Base-by-base conservation (phyloP, 1,140 invertebrate species). In the Acromyrmex charruanus region DNA sequence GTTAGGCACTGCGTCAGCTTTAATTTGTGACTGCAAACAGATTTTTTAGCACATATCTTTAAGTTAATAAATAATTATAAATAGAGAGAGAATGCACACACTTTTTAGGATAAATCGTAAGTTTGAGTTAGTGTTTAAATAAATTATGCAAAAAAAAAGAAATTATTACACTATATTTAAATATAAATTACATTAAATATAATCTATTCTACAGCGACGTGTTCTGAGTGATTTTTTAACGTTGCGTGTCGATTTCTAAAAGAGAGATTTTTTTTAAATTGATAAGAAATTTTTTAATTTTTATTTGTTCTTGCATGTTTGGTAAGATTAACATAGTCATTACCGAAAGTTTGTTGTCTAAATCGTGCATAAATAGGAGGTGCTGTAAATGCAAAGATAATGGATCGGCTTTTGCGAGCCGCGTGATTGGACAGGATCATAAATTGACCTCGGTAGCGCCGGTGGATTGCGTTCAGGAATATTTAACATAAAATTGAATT, bases 401-500 rank as follows among this genome's bases (percentile, higher is more conserved):
- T 90, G 89, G 91, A 87, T 86, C 89, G 92, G 88, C 88, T 91
- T 91, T 90, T 87, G 80, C 90, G 92, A 87, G 90, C 91, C 89
- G 80, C 87, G 66, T 87, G 85, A 90, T 91, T 89, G 89, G 82
- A 55, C 61, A 86, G 74, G 79, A 91, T 91, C 89, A 93, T 93
- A 92, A 93, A 94, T 92, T 93, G 91, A 92, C 88, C 91, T 92
- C 91, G 86, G 44, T 51, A 91, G 87, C 88, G 82, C 44, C 66
- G 89, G 87, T 86, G 89, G 81, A 90, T 91, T 82, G 89, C 88
- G 91, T 93, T 94, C 93, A 86, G 92, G 91, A 93, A 94, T 93
- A 94, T 94, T 94, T 94, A 94, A 94, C 94, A 92, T 93, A 92
- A 92, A 94, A 94, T 94, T 94, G 93, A 94, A 94, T 94, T 94